Conservation (phyloP, 1,140 invertebrate genomes). For the Drosophila tristis region DNA sequence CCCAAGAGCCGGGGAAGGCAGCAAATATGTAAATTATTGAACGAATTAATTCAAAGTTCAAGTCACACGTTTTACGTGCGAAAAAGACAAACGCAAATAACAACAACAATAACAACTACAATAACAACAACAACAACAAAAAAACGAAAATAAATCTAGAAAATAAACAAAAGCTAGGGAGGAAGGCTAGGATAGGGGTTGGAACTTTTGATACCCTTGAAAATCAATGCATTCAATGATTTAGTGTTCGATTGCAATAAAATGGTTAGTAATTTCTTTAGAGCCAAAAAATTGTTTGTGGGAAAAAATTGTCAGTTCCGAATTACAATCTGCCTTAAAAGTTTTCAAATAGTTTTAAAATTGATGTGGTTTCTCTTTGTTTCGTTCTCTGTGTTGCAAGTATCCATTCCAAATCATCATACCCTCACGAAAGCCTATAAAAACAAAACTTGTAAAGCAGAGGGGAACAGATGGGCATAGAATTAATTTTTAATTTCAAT, state of each 20-base stretch:
- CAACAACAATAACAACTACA: constrained; percentile 16
- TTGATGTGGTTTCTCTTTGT: too few species aligned
- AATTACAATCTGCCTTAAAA: not conserved
- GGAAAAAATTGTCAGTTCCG: too few species aligned
- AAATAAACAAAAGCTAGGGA: not conserved
- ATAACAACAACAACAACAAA: constrained; percentile 56
- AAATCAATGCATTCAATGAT: too few species aligned
- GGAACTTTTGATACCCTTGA: constrained; percentile 52
- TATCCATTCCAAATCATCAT: too few species aligned
- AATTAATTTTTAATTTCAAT: constrained; percentile 48
- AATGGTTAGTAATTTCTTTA: too few species aligned
- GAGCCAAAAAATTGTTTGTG: too few species aligned
- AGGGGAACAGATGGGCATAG: constrained; percentile 14
- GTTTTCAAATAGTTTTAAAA: too few species aligned
- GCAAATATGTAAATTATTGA: constrained; percentile 75
- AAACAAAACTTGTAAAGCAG: constrained; percentile 13
- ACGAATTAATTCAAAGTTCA: constrained; percentile 81
- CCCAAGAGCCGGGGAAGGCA: constrained; percentile 16
- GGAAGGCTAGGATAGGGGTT: constrained; percentile 2
- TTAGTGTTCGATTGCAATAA: too few species aligned
- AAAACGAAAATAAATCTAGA: constrained; percentile 13
- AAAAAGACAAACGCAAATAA: constrained; percentile 62
- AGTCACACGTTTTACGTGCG: constrained; percentile 76
- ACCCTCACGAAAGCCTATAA: not conserved
- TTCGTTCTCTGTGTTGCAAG: too few species aligned